Percentiles rank a stretch among this genome's conserved stretches.
phyloP scores from a whole-genome alignment of 2,797 vertebrate species.

The Okamejei kenojei region DNA sequence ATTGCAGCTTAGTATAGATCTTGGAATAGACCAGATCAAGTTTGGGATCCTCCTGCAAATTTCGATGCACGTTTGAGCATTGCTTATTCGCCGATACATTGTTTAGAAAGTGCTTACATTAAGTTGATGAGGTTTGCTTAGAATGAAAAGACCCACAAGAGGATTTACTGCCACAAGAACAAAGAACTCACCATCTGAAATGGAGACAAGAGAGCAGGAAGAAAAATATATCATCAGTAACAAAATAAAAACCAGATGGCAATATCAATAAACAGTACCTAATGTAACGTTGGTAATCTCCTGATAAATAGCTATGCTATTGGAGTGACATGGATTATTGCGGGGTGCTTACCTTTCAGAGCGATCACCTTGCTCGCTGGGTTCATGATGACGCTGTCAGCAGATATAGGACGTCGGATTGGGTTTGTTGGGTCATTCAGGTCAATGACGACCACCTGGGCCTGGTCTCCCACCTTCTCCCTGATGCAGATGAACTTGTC shows the following conservation, averaged over 20 bases:
- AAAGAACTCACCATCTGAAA: slow-evolving; percentile 64
- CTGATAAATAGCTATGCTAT: neutral
- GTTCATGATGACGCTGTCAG: slow-evolving; percentile 90
- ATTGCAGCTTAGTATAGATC: neutral
- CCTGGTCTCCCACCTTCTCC: slow-evolving; percentile 85
- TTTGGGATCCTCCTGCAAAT: neutral
- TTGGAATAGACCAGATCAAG: neutral
- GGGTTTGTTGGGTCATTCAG: slow-evolving; percentile 74
- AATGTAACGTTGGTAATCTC: neutral
- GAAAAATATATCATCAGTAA: slow-evolving; percentile 58
- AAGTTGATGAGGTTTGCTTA: slow-evolving; percentile 23
- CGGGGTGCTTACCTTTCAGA: slow-evolving; percentile 69
- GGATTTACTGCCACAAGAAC: slow-evolving; percentile 45
- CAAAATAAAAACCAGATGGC: slow-evolving; percentile 37
- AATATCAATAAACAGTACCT: neutral
- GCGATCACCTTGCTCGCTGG: slow-evolving; percentile 87
- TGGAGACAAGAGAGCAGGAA: slow-evolving; percentile 63
- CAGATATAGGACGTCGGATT: slow-evolving; percentile 78
- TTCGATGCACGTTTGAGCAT: neutral
- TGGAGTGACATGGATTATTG: neutral
- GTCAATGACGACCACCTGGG: slow-evolving; percentile 84
- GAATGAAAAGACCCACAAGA: slow-evolving; percentile 22
- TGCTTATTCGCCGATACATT: neutral
- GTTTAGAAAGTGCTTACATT: neutral
- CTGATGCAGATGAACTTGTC: slow-evolving; percentile 88